Evolutionary conservation across 2,797 vertebrate genomes (phyloP).

Genomic region (Neostethus bicornis): DNA sequence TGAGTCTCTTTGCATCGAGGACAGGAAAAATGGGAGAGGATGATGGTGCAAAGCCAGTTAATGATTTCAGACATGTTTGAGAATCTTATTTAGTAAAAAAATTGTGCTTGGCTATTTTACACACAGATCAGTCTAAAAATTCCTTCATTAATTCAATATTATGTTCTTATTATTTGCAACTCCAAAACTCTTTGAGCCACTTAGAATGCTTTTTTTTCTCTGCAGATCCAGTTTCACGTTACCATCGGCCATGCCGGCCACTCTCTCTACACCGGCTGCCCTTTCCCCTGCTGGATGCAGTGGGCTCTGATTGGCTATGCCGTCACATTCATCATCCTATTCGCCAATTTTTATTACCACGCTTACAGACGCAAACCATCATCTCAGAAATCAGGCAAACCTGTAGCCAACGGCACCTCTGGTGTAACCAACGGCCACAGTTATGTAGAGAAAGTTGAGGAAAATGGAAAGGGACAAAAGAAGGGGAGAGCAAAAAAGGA

Average conservation of each 20-base stretch:
- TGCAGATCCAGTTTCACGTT: conserved; percentile 96
- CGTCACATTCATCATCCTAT: conserved; percentile 95
- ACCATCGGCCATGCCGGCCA: conserved; percentile 94
- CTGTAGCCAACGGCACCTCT: conserved; percentile 79
- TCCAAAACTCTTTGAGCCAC: no score
- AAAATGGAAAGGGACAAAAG: conserved; percentile 88
- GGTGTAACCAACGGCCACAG: conserved; percentile 84
- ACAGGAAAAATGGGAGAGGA: neutral
- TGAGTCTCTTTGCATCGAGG: neutral
- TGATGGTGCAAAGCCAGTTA: neutral
- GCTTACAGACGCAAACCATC: conserved; percentile 89
- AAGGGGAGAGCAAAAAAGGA: conserved; percentile 92
- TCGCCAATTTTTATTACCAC: conserved; percentile 98
- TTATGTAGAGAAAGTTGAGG: conserved; percentile 81
- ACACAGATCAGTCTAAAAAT: neutral
- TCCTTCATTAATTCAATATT: neutral
- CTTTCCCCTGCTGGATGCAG: conserved; percentile 99
- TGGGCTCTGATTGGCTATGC: conserved; percentile 96
- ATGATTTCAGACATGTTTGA: neutral
- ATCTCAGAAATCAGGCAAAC: conserved; percentile 80
- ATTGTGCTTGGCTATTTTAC: neutral
- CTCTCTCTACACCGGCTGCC: conserved; percentile 96
- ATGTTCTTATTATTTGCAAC: no score
- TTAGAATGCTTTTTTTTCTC: conserved; percentile 19
- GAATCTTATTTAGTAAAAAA: neutral